Base-by-base conservation (phyloP, 2,113 vertebrate species). In the Plestiodon gilberti region DNA sequence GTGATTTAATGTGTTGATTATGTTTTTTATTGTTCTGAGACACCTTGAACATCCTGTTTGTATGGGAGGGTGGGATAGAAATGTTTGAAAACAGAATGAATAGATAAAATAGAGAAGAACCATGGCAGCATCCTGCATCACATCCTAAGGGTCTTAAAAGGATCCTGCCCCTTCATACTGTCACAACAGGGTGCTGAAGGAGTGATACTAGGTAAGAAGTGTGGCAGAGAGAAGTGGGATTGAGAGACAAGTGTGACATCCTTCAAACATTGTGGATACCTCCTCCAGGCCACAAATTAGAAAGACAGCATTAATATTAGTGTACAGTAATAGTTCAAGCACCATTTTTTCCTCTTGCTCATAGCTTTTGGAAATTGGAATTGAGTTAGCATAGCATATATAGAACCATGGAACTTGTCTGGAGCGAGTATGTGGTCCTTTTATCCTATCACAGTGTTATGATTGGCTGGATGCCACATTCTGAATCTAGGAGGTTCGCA, bases 361-460 rank as follows among this genome's bases (percentile, higher is more conserved):
- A 15, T 38, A 85, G 69, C 73, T 5, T 13, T 86, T 55, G 40
- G 78, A 89, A 91, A 87, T 85, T 90, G 81, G 70, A 82, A 59
- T 76, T 78, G 86, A 64, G 8, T 14, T 2, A 5, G 52, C 10
- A 94, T 2, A 5, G 52, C 10, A 94, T 90, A 87, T 55, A 40
- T 82, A 52, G 84, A n/a, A 55, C 74, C 15, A 23, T 43, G 1
- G 77, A 91, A 82, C 71, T 59, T 85, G 93, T 95, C 96, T 95
- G 94, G 96, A 96, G 94, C 94, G 89, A 91, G 55, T 30, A 6
- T 82, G 71, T 89, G 84, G 88, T 92, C 94, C 95, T 97, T 97
- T 97, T 92, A 94, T 96, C 94, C 94, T 91, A 94, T 92, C 64
- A 0, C 94, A 89, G 40, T 92, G 92, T 95, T 91, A 89, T 88